Evolutionary conservation across 2,888 invertebrate species (phyloP).

Genomic region (Oscheius sp.): DNA sequence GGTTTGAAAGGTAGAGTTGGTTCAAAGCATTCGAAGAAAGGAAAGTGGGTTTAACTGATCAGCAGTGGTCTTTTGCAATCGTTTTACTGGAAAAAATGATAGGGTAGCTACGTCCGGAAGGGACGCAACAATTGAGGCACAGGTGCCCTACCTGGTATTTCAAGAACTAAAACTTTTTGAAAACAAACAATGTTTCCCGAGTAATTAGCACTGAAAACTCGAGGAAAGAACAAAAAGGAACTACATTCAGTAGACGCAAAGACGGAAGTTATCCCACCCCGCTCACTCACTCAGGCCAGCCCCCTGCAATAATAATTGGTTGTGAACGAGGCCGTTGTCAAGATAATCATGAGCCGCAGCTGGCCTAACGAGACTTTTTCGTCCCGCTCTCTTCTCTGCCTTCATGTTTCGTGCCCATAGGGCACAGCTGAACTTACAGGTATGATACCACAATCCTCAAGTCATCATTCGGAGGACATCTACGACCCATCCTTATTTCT

Average conservation of each 20-base stretch:
- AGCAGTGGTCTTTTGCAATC: too few species aligned
- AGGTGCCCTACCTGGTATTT: too few species aligned
- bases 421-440: constrained; percentile 1
- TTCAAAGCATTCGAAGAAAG: too few species aligned
- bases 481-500: constrained; percentile 24
- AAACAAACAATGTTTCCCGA: too few species aligned
- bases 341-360: constrained; percentile 12
- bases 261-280: not conserved
- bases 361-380: not conserved
- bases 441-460: constrained; percentile 27
- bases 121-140: too few species aligned
- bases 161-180: not conserved
- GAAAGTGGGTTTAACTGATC: too few species aligned
- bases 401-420: not conserved
- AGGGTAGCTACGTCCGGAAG: too few species aligned
- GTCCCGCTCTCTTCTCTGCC: not conserved
- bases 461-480: constrained; percentile 23
- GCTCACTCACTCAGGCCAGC: not conserved
- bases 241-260: too few species aligned
- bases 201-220: too few species aligned
- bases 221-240: too few species aligned
- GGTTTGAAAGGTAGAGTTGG: too few species aligned
- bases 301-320: not conserved
- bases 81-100: too few species aligned
- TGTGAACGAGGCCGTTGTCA: constrained; percentile 15